Percentiles rank a stretch among this genome's conserved stretches.
phyloP scores from a whole-genome alignment of 2,797 vertebrate species.

The Alcedo atthis region DNA sequence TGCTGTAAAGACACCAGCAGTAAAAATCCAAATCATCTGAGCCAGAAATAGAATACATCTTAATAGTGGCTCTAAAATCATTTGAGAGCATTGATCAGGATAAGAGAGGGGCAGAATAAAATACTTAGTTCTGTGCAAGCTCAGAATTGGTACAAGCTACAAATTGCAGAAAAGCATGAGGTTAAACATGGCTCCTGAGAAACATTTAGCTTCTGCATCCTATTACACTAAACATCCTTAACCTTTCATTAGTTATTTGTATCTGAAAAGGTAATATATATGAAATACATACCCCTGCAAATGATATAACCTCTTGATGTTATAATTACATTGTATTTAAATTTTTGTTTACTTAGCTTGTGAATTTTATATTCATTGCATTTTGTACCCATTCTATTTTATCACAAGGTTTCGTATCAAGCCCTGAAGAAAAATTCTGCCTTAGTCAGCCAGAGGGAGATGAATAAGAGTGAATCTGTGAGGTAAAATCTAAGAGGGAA shows the following conservation, averaged over 20 bases:
- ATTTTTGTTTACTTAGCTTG: background rate
- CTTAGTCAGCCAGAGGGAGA: background rate
- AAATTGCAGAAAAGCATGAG: background rate
- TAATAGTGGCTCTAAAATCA: background rate
- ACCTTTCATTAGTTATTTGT: background rate
- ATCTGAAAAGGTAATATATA: background rate
- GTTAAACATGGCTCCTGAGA: background rate
- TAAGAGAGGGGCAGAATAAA: background rate
- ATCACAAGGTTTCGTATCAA: background rate
- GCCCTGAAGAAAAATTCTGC: background rate
- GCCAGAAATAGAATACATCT: background rate
- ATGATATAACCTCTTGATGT: background rate
- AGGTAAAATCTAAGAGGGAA: background rate
- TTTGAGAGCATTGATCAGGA: background rate
- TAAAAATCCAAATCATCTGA: background rate
- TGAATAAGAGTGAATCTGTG: background rate
- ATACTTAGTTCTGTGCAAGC: background rate
- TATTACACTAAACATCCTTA: background rate
- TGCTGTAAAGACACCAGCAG: background rate
- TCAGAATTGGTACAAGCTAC: background rate
- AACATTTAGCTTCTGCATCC: background rate
- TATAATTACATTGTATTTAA: background rate
- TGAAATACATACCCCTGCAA: background rate
- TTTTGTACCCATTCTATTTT: background rate
- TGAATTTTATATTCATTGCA: background rate